Conservation (phyloP, 2,888 invertebrate species). For the Pandemis cinnamomeana region DNA sequence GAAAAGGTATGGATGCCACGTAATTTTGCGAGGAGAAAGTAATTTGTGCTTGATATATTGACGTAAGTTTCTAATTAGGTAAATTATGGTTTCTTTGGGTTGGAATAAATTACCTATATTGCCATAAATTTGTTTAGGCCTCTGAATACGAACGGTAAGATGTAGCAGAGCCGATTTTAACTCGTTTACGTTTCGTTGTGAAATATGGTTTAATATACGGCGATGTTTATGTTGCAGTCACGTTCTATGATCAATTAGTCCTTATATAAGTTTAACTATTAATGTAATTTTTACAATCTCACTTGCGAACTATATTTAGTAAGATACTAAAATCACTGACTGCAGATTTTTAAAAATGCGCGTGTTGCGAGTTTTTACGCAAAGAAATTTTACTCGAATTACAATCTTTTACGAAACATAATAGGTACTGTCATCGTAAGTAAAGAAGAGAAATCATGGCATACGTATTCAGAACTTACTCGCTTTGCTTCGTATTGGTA, state of each 20-base stretch:
- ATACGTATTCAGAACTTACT: neutral
- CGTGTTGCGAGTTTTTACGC: no score
- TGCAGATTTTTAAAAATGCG: no score
- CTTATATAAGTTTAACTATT: neutral
- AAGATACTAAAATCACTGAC: neutral
- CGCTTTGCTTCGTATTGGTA: neutral
- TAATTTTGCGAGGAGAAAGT: constrained; percentile 64
- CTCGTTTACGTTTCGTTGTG: constrained; percentile 23
- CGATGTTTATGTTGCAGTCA: neutral
- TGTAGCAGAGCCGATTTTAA: constrained; percentile 21
- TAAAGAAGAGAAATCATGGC: constrained; percentile 4
- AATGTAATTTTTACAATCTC: neutral
- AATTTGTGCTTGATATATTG: constrained; percentile 58
- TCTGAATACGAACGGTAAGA: constrained; percentile 19
- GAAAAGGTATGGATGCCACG: constrained; percentile 48
- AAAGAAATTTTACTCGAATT: no score
- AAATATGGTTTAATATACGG: constrained; percentile 17
- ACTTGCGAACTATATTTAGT: no score
- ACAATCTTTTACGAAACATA: no score
- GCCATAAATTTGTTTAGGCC: constrained; percentile 38
- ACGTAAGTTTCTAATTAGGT: constrained; percentile 42
- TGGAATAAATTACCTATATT: constrained; percentile 41
- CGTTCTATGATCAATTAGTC: neutral
- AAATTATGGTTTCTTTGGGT: constrained; percentile 43
- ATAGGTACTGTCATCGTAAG: no score